Conservation (phyloP, 2,113 vertebrate genomes). For the Siniperca knerii region DNA sequence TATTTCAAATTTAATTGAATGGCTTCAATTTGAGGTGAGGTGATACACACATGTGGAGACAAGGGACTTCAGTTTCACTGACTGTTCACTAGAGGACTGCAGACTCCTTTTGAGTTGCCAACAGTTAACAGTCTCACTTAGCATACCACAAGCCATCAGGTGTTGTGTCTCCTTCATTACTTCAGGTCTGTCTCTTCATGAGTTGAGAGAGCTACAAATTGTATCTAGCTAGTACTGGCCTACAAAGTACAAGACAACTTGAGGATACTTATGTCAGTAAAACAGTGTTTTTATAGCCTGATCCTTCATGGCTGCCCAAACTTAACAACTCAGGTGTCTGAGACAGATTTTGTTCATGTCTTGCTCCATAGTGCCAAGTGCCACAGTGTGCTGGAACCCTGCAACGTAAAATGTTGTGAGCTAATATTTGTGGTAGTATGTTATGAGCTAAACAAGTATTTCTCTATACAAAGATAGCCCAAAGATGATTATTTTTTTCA, state of each 20-base stretch:
- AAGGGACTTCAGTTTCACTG: neutral
- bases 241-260: conserved; percentile 21
- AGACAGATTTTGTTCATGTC: conserved; percentile 4
- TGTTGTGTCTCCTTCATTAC: neutral
- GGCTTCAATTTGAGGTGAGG: neutral
- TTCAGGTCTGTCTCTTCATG: conserved; percentile 10
- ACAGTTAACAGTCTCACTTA: neutral
- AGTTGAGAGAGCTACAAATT: neutral
- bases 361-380: neutral
- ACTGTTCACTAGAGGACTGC: neutral
- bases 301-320: neutral
- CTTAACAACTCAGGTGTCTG: conserved; percentile 4
- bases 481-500: neutral
- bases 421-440: neutral
- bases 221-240: neutral
- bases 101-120: neutral
- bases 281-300: conserved; percentile 14
- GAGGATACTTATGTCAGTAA: conserved; percentile 27
- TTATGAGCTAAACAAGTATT: neutral
- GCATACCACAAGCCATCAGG: neutral
- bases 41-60: neutral
- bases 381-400: neutral
- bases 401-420: neutral
- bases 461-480: neutral
- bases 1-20: neutral